Evolutionary conservation across 2,888 invertebrate genomes (phyloP).

Genomic region (Vesta saturnalis): DNA sequence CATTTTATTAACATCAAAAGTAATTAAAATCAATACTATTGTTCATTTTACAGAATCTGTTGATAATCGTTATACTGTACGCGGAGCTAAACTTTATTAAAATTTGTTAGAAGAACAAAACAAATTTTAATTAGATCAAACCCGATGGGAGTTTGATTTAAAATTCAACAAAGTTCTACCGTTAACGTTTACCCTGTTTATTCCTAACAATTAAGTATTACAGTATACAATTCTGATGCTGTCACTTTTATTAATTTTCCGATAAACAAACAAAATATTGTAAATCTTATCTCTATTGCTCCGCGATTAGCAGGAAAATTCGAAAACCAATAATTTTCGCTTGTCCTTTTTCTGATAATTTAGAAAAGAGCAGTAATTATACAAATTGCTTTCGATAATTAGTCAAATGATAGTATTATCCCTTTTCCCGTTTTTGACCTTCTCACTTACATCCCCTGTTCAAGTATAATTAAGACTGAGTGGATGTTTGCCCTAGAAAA

Average conservation of each 20-base stretch:
- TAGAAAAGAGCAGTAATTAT: too few relatives aligned
- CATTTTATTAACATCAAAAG: background rate
- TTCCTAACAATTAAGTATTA: too few relatives aligned
- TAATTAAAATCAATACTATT: background rate
- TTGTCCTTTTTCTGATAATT: too few relatives aligned
- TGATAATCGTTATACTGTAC: background rate
- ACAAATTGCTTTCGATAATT: too few relatives aligned
- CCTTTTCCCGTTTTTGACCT: too few relatives aligned
- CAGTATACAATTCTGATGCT: background rate
- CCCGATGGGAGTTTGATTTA: background rate
- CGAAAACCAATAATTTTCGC: too few relatives aligned
- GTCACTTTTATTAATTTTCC: background rate
- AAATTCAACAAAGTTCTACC: background rate
- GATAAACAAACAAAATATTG: background rate
- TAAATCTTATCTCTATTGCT: background rate
- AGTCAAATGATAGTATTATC: too few relatives aligned
- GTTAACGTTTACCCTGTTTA: background rate
- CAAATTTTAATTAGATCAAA: background rate
- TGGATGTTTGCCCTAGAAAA: background rate
- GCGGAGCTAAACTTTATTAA: background rate
- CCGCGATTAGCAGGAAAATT: too few relatives aligned
- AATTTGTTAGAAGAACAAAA: constrained; percentile 1
- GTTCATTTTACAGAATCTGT: background rate
- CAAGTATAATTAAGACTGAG: background rate
- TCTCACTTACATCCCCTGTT: background rate